phyloP scores from a whole-genome alignment of 2,888 invertebrate genomes.

The Athalia circularis region DNA sequence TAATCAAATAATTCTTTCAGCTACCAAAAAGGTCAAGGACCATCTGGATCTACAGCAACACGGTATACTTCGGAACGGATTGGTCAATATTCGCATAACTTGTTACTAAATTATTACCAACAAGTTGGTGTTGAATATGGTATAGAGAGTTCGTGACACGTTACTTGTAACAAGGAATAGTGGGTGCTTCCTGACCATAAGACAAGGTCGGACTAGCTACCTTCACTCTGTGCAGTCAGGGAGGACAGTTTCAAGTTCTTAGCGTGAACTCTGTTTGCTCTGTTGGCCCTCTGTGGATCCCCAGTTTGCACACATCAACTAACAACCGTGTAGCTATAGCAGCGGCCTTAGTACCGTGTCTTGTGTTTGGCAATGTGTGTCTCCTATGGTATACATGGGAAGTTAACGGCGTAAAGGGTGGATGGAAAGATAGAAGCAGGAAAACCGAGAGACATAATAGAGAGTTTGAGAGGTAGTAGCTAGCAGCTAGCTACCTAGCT shows the following conservation, averaged over 20 bases:
- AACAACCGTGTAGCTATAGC: not conserved
- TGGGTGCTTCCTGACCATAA: slow-evolving; percentile 2
- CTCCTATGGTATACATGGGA: no score
- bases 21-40: no score
- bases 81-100: no score
- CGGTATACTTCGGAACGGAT: no score
- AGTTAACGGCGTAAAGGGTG: no score
- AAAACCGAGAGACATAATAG: slow-evolving; percentile 29
- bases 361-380: no score
- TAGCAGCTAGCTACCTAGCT: not conserved
- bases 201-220: not conserved
- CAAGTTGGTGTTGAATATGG: not conserved
- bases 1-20: no score
- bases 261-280: slow-evolving; percentile 23
- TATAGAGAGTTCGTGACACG: slow-evolving; percentile 2
- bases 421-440: not conserved
- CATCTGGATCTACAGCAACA: no score
- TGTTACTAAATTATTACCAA: no score
- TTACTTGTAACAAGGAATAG: slow-evolving; percentile 19
- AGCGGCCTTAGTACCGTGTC: no score
- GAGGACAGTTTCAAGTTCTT: slow-evolving; percentile 30
- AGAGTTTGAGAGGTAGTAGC: slow-evolving; percentile 1
- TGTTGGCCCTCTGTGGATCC: slow-evolving; percentile 20
- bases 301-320: slow-evolving; percentile 30
- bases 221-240: slow-evolving; percentile 31